Base-by-base conservation (phyloP, 37 sponge, comb jelly and placozoan genomes). In the Halichondria panicea region DNA sequence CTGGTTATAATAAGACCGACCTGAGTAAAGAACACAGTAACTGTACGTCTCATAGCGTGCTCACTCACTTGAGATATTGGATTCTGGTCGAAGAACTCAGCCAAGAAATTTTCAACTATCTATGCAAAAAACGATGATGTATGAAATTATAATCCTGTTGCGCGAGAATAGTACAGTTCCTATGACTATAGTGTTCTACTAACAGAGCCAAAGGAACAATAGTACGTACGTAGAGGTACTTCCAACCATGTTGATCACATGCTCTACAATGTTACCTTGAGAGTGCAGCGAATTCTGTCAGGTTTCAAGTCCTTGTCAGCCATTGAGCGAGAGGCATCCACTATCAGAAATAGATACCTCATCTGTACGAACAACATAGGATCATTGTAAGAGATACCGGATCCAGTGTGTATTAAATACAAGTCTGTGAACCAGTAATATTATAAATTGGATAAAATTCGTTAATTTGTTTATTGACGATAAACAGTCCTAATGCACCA, bases 71-170 rank as follows among this genome's bases (percentile, higher is more conserved):
- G 97, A 36, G 97, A 97, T 24, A 97, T 88, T 8, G 97, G 97
- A 67, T 97, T 97, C 56, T 93, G 94, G 59, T 97, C 94, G 63
- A 93, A 91, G 48, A 84, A 97, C 40, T 93, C 97, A 27, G 46
- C 28, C 1, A 93, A 42, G 69, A 97, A 97, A 13, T 81, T 82
- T 40, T 90, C 89, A 36, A 90, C 41, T 32, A 97, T 56, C 91
- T 90, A 70, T 24, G 40, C 30, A 55, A 36, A 3, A 36, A 25
- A 19, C 9, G 4, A 72, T 45, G 52, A 8, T 6, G 32, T 45
- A 4, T 22, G 13, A n/a, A 34, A 50, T 50, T n/a, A n/a, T n/a
- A n/a, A n/a, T n/a, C n/a, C n/a, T n/a, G n/a, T n/a, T n/a, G n/a
- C n/a, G n/a, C n/a, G n/a, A n/a, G n/a, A n/a, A n/a, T n/a, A n/a